A percentile compares a stretch with the other conserved stretches of the same genome.
phyloP scores from a whole-genome alignment of 2,797 vertebrate genomes.

The Novumbra hubbsi region DNA sequence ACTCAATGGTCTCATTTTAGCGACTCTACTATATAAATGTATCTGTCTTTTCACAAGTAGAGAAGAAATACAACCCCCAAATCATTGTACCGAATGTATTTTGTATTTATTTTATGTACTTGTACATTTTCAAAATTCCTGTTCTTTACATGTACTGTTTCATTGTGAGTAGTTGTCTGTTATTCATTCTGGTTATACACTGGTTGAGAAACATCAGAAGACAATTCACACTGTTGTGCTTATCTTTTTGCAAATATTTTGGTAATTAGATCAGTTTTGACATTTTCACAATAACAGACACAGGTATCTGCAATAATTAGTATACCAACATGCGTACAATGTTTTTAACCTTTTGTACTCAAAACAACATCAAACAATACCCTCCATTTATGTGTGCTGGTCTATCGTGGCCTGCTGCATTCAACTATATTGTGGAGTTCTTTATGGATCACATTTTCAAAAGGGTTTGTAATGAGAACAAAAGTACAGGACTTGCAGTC shows the following conservation, averaged over 20 bases:
- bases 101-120: slow-evolving; percentile 71
- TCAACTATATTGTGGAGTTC: slow-evolving; percentile 30
- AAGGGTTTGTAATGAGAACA: slow-evolving; percentile 43
- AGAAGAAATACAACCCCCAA: slow-evolving; percentile 30
- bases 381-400: slow-evolving; percentile 50
- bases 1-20: background rate
- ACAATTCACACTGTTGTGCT: slow-evolving; percentile 77
- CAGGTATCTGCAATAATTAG: slow-evolving; percentile 69
- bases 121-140: slow-evolving; percentile 71
- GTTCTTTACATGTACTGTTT: slow-evolving; percentile 68
- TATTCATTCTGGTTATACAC: slow-evolving; percentile 66
- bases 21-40: background rate
- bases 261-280: slow-evolving; percentile 63
- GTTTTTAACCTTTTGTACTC: slow-evolving; percentile 60
- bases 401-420: slow-evolving; percentile 34
- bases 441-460: slow-evolving; percentile 46
- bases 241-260: slow-evolving; percentile 57
- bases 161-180: slow-evolving; percentile 56
- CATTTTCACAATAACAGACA: slow-evolving; percentile 76
- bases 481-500: slow-evolving; percentile 38
- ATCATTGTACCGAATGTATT: slow-evolving; percentile 59
- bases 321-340: slow-evolving; percentile 80
- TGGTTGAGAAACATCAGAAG: slow-evolving; percentile 70
- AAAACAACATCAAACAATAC: slow-evolving; percentile 63
- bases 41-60: background rate